Evolutionary conservation across 2,113 vertebrate species (phyloP).

Genomic region (Corapipo altera): DNA sequence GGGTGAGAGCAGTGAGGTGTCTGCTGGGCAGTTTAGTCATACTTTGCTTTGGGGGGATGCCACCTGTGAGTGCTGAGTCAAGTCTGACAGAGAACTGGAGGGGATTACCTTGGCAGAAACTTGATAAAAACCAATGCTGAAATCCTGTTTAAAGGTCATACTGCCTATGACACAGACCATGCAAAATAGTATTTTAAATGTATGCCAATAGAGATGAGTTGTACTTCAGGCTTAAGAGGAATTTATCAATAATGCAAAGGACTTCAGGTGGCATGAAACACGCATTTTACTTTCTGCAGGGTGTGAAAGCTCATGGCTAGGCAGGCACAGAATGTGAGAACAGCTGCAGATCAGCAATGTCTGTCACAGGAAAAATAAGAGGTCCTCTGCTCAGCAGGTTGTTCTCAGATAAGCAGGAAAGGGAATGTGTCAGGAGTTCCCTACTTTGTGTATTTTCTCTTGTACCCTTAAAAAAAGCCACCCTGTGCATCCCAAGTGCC

Average conservation of each 20-base stretch:
- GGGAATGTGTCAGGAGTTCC: neutral
- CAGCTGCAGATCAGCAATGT: neutral
- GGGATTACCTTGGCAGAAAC: neutral
- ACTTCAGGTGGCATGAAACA: neutral
- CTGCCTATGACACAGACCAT: neutral
- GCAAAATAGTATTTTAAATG: neutral
- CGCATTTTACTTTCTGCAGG: neutral
- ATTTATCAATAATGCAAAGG: neutral
- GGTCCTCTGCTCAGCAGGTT: neutral
- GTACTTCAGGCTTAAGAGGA: neutral
- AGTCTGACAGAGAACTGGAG: neutral
- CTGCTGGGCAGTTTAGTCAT: neutral
- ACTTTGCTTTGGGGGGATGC: neutral
- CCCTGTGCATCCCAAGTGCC: neutral
- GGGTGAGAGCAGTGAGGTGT: neutral
- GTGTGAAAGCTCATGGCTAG: neutral
- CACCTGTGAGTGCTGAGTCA: neutral
- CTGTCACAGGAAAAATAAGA: neutral
- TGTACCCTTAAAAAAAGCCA: neutral
- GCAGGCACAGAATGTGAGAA: neutral
- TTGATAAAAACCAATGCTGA: neutral
- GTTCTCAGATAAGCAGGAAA: neutral
- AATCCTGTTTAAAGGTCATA: neutral
- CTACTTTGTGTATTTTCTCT: neutral
- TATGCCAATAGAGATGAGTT: neutral